Percentiles rank a stretch among this genome's conserved stretches.
Conservation (phyloP, 2,797 vertebrate genomes). For the Agapornis canus region DNA sequence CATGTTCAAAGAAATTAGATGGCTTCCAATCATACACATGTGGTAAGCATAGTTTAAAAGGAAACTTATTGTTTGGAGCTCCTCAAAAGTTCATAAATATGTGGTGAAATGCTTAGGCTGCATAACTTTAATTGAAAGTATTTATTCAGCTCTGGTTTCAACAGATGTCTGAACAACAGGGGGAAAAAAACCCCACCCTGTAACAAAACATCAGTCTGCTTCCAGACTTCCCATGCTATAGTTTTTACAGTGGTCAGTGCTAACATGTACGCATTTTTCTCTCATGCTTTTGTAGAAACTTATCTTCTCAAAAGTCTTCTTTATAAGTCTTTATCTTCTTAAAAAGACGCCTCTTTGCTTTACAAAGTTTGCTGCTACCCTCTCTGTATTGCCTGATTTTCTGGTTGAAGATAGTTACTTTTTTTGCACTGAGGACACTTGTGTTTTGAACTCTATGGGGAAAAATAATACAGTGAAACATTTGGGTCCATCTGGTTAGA, state of each 20-base stretch:
- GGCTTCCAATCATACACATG: neutral
- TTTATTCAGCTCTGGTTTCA: constrained; percentile 60
- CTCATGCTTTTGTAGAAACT: neutral
- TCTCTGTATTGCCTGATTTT: neutral
- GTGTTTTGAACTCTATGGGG: neutral
- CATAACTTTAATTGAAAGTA: constrained; percentile 11
- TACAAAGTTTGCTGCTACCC: neutral
- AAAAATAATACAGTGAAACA: neutral
- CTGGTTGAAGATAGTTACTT: neutral
- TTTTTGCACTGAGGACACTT: neutral
- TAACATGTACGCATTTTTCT: neutral
- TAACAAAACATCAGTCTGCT: constrained; percentile 26
- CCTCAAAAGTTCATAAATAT: constrained; percentile 22
- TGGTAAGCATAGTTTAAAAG: neutral
- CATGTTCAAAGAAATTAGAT: neutral
- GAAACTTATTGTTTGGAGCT: neutral
- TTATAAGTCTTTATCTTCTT: neutral
- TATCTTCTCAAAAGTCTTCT: neutral
- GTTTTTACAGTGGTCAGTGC: neutral
- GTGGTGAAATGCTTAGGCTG: neutral
- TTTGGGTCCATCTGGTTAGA: constrained; percentile 46
- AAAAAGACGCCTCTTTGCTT: neutral
- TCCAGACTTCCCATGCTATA: constrained; percentile 12
- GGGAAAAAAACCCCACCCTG: neutral
- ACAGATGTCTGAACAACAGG: constrained; percentile 44